Evolutionary conservation across 2,797 vertebrate species (phyloP).

Genomic region (Darevskia nairensis): DNA sequence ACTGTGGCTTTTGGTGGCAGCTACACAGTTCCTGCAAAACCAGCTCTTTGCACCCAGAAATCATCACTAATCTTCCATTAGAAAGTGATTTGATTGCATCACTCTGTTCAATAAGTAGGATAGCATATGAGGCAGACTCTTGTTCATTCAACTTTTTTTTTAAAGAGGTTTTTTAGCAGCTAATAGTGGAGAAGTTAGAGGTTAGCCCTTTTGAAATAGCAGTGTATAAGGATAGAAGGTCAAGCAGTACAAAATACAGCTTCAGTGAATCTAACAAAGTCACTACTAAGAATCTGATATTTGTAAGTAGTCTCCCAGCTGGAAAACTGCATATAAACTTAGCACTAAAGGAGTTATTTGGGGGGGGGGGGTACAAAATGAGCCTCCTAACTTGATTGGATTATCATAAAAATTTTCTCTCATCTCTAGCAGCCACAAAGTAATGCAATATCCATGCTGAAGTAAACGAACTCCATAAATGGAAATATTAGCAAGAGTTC

Average conservation of each 20-base stretch:
- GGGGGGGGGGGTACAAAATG: slow-evolving; percentile 29
- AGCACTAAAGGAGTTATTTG: slow-evolving; percentile 52
- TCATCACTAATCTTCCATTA: not conserved
- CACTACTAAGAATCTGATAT: slow-evolving; percentile 14
- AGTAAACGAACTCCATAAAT: slow-evolving; percentile 60
- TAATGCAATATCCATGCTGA: slow-evolving; percentile 43
- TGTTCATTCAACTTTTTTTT: not conserved
- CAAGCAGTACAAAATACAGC: not conserved
- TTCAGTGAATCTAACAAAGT: slow-evolving; percentile 2
- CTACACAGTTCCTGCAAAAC: not conserved
- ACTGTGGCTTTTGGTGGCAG: not conserved
- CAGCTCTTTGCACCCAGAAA: not conserved
- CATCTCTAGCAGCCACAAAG: slow-evolving; percentile 43
- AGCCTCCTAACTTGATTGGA: slow-evolving; percentile 57
- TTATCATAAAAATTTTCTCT: slow-evolving; percentile 62
- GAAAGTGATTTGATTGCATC: not conserved
- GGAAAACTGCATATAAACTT: slow-evolving; percentile 47
- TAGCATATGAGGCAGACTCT: not conserved
- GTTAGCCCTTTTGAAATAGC: not conserved
- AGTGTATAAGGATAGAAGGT: not conserved
- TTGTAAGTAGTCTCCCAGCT: not conserved
- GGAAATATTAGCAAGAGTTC: slow-evolving; percentile 54
- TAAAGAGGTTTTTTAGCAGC: not conserved
- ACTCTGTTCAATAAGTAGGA: not conserved
- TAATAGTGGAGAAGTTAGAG: not conserved